A percentile compares a stretch with the other conserved stretches of the same genome.
Conservation (phyloP, 2,797 vertebrate genomes). For the Sebastes diaconus region DNA sequence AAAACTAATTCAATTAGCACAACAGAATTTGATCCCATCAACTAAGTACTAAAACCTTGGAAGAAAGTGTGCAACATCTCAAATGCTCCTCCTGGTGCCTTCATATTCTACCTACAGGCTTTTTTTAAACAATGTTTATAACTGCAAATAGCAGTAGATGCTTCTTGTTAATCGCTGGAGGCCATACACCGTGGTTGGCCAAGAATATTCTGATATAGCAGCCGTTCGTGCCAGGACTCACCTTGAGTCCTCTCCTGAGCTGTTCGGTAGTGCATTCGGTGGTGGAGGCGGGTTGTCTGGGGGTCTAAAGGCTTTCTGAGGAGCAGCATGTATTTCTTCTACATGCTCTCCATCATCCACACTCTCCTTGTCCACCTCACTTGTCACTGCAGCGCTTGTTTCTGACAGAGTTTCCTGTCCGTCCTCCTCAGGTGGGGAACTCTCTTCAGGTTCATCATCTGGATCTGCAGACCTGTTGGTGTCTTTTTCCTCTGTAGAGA, state of each 20-base stretch:
- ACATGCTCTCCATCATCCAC: neutral
- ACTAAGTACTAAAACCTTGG: neutral
- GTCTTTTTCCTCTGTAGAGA: neutral
- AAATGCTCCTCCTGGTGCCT: neutral
- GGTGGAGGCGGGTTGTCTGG: conserved; percentile 80
- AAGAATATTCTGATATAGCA: neutral
- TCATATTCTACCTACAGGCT: neutral
- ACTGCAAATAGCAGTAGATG: no score
- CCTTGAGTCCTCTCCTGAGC: conserved; percentile 45
- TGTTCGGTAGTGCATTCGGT: conserved; percentile 51
- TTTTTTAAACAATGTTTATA: neutral
- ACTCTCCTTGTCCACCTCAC: neutral
- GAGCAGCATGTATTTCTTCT: neutral
- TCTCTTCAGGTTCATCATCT: neutral
- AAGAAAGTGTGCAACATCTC: neutral
- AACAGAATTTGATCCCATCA: neutral
- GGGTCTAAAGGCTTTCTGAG: conserved; percentile 62
- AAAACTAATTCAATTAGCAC: no score
- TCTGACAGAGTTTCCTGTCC: neutral
- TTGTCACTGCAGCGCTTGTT: neutral
- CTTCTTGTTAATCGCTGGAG: no score
- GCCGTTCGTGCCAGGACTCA: conserved; percentile 26
- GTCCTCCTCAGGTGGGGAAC: neutral
- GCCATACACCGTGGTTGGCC: no score
- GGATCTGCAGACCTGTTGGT: neutral